Evolutionary conservation across 2,888 invertebrate genomes (phyloP).

Genomic region (Eudasyphora cyanicolor): DNA sequence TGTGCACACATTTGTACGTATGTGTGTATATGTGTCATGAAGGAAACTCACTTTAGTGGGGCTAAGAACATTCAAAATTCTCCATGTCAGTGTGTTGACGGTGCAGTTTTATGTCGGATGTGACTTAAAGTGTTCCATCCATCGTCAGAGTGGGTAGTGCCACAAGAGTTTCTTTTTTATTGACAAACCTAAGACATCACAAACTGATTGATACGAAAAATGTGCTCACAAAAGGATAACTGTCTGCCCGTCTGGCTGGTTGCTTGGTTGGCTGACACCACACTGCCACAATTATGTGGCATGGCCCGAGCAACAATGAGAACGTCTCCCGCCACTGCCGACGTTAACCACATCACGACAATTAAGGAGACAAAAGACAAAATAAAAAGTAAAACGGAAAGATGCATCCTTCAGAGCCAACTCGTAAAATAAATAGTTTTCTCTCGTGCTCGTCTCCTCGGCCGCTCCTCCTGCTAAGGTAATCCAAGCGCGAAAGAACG

Average conservation of each 20-base stretch:
- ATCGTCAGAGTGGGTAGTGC: background rate
- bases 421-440: slow-evolving; percentile 51
- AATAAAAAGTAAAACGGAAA: slow-evolving; percentile 23
- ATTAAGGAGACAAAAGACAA: slow-evolving; percentile 42
- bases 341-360: slow-evolving; percentile 31
- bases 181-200: slow-evolving; percentile 47
- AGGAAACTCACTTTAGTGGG: no score
- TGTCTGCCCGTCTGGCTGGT: slow-evolving; percentile 37
- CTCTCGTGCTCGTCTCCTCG: background rate
- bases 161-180: slow-evolving; percentile 29
- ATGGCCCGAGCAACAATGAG: background rate
- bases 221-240: slow-evolving; percentile 44
- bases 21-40: background rate
- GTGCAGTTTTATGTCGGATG: slow-evolving; percentile 9
- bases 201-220: slow-evolving; percentile 61
- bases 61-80: background rate
- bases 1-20: no score
- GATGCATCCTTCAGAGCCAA: slow-evolving; percentile 34
- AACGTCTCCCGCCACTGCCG: background rate
- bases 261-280: slow-evolving; percentile 20
- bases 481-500: slow-evolving; percentile 28
- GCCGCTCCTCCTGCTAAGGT: background rate
- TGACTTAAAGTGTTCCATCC: slow-evolving; percentile 16
- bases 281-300: slow-evolving; percentile 31
- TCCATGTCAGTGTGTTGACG: background rate